Base-by-base conservation (phyloP, 2,113 vertebrate genomes). In the Anser cygnoides region DNA sequence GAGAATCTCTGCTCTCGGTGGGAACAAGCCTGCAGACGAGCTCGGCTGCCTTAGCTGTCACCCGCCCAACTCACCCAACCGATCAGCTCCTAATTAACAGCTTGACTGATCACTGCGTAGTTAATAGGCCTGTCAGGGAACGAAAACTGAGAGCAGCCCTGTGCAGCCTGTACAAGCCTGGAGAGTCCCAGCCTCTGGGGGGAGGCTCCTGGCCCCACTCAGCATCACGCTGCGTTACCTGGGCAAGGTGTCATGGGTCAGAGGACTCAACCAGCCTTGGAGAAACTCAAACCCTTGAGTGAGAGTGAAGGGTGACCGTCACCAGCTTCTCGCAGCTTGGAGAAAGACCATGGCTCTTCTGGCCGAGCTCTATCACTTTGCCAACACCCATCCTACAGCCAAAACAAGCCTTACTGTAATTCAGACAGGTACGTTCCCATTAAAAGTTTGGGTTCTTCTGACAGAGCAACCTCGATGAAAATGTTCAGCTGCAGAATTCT, bases 201-300 rank as follows among this genome's bases (percentile, higher is more conserved):
- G 8, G 21, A 63, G 21, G 85, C 49, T 68, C 71, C 11, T 0
- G 0, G 55, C 29, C 29, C 35, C 29, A 5, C 57, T 49, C 46
- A 25, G 5, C 3, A 0, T 14, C 49, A 14, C 3, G 16, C 62
- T 31, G 0, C 3, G 9, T 20, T 35, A 33, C 37, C 9, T 2
- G 9, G 67, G 25, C 23, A 33, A 44, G 31, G 21, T 5, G 11
- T 20, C 31, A 25, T 10, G 41, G n/a, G n/a, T 61, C 35, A 61
- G 33, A 20, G 16, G 52, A 23, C 35, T 49, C 41, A 81, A 61
- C 8, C 9, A 72, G n/a, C 3, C 19, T 3, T 16, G 25, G 20
- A 61, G 21, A 76, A 61, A 78, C 41, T 17, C 66, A 19, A 3
- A 39, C 6, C 22, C n/a, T 21, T 20, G 3, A 21, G 26, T 1